Percentiles rank a stretch among this genome's conserved stretches.
phyloP scores from a whole-genome alignment of 2,888 invertebrate genomes.

The Eulithis testata region DNA sequence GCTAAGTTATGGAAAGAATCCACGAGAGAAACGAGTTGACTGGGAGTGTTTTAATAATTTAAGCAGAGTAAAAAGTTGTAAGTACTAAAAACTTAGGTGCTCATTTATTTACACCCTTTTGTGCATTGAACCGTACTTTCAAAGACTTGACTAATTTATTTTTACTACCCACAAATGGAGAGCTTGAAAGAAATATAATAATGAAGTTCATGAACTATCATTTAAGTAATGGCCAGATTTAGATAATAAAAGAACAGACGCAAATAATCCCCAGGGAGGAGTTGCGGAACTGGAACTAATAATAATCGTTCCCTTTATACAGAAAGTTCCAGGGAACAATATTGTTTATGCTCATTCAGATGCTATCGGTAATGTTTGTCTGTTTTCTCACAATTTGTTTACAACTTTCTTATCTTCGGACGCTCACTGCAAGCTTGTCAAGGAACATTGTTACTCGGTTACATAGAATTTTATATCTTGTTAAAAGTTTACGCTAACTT shows the following conservation, averaged over 20 bases:
- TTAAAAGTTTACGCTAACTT: slow-evolving; percentile 46
- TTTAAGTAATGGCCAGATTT: slow-evolving; percentile 38
- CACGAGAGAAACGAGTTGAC: slow-evolving; percentile 27
- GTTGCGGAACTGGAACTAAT: slow-evolving; percentile 48
- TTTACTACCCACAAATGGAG: slow-evolving; percentile 6
- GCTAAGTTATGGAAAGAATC: slow-evolving; percentile 27
- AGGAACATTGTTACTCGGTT: slow-evolving; percentile 30
- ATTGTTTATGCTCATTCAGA: slow-evolving; percentile 48
- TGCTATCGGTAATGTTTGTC: slow-evolving; percentile 52
- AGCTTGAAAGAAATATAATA: slow-evolving; percentile 14
- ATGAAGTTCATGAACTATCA: slow-evolving; percentile 35
- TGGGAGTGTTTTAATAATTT: slow-evolving; percentile 29
- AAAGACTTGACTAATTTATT: slow-evolving; percentile 12
- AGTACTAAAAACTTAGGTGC: slow-evolving; percentile 4
- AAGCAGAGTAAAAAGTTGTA: slow-evolving; percentile 13
- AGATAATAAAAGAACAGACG: slow-evolving; percentile 36
- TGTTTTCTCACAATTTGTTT: slow-evolving; percentile 50
- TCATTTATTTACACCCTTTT: slow-evolving; percentile 16
- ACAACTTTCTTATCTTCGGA: slow-evolving; percentile 38
- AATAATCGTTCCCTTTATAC: slow-evolving; percentile 52
- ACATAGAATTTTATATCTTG: slow-evolving; percentile 46
- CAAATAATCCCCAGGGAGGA: slow-evolving; percentile 35
- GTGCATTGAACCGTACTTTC: slow-evolving; percentile 12
- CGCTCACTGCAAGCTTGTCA: slow-evolving; percentile 34
- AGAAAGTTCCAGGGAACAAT: slow-evolving; percentile 51